These are phyloP conservation scores for Acromyrmex heyeri DNA, from an alignment of 1,140 invertebrate genomes.

Conservation along the genomic window DNA sequence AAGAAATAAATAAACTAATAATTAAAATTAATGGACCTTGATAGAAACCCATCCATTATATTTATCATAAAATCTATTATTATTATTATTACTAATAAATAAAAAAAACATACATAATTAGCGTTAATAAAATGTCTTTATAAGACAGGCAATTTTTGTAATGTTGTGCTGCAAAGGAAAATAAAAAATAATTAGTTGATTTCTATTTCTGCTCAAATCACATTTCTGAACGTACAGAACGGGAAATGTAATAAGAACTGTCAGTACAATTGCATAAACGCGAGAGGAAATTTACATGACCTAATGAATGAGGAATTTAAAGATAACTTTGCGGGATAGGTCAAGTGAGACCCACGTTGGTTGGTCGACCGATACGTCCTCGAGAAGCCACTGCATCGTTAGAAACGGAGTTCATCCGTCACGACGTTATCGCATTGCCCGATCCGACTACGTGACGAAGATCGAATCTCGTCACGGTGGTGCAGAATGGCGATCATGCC, in stretches of 20 bases:
- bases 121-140: neutral
- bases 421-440: constrained; percentile 64
- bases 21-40: neutral
- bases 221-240: neutral
- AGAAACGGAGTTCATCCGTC: constrained; percentile 56
- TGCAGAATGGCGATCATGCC: constrained; percentile 34
- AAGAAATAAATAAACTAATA: neutral
- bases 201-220: neutral
- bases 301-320: constrained; percentile 39
- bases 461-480: constrained; percentile 64
- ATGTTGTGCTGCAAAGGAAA: neutral
- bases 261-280: constrained; percentile 16
- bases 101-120: neutral
- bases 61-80: neutral
- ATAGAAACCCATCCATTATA: neutral
- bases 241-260: constrained; percentile 15
- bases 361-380: constrained; percentile 30
- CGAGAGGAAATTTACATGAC: constrained; percentile 30
- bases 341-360: constrained; percentile 26
- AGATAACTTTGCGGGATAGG: constrained; percentile 40
- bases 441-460: constrained; percentile 61
- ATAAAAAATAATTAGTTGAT: neutral
- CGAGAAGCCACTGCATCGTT: constrained; percentile 40
- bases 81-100: neutral
- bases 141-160: neutral